phyloP scores from a whole-genome alignment of 2,113 vertebrate species.

The Calyptommatus sinebrachiatus region DNA sequence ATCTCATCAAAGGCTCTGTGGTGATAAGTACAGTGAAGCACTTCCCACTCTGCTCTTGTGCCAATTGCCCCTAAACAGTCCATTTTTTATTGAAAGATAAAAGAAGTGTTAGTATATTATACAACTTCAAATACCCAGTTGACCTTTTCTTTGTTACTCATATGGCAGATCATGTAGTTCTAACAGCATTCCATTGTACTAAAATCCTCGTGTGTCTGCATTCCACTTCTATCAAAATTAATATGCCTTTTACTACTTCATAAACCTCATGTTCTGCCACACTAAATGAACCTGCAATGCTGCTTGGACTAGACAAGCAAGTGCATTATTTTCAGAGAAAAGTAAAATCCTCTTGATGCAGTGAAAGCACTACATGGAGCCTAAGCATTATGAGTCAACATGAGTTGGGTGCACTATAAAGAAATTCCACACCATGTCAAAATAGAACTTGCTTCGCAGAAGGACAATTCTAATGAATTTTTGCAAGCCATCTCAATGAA shows the following conservation, averaged over 20 bases:
- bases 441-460: neutral
- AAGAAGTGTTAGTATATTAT: neutral
- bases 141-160: neutral
- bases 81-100: neutral
- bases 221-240: neutral
- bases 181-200: accelerated
- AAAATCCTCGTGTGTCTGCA: neutral
- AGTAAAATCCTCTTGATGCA: neutral
- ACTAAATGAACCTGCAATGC: neutral
- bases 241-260: neutral
- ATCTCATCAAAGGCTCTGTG: too few species aligned
- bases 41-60: too few species aligned
- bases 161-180: neutral
- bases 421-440: neutral
- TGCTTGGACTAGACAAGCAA: neutral
- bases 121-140: neutral
- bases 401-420: neutral
- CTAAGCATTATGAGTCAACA: neutral
- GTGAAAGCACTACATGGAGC: neutral
- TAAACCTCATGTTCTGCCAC: accelerated
- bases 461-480: neutral
- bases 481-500: neutral
- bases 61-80: neutral
- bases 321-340: neutral
- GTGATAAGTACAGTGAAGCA: too few species aligned